These are phyloP conservation scores for Sphaeridia pumilis DNA, from an alignment of 2,888 invertebrate genomes.

Conservation along the genomic window DNA sequence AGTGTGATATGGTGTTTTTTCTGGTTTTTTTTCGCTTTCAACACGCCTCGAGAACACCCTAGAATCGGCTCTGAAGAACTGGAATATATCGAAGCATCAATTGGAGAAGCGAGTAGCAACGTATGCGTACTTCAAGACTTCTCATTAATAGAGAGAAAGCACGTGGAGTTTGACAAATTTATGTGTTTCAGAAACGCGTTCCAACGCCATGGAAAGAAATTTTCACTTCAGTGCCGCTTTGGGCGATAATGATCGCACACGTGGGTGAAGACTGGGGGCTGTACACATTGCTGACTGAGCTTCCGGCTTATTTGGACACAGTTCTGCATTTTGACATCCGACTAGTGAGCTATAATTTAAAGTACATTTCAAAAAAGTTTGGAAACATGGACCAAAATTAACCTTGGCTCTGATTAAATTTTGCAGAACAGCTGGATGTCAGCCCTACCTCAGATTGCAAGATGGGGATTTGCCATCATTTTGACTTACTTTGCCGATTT, in stretches of 20 bases:
- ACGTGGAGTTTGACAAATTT: no score
- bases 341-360: no score
- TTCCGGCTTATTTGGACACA: slow-evolving; percentile 71
- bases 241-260: slow-evolving; percentile 60
- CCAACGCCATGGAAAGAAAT: slow-evolving; percentile 73
- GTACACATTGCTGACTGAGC: slow-evolving; percentile 68
- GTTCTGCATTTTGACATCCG: slow-evolving; percentile 68
- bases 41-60: slow-evolving; percentile 60
- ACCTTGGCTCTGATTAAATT: no score
- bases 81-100: slow-evolving; percentile 44
- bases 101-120: slow-evolving; percentile 26
- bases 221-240: slow-evolving; percentile 64
- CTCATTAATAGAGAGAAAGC: no score
- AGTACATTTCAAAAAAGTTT: no score
- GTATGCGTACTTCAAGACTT: no score
- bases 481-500: slow-evolving; percentile 60
- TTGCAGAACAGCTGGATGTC: slow-evolving; percentile 73
- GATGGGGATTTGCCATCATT: slow-evolving; percentile 81
- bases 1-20: slow-evolving; percentile 70
- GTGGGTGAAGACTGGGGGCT: slow-evolving; percentile 37
- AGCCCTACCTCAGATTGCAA: slow-evolving; percentile 72
- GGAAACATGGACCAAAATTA: no score
- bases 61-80: slow-evolving; percentile 60
- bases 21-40: slow-evolving; percentile 63
- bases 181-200: slow-evolving; percentile 54